A percentile compares a stretch with the other conserved stretches of the same genome.
Evolutionary conservation across 1,140 invertebrate species (phyloP).

Genomic region (Probaryconus sp.): DNA sequence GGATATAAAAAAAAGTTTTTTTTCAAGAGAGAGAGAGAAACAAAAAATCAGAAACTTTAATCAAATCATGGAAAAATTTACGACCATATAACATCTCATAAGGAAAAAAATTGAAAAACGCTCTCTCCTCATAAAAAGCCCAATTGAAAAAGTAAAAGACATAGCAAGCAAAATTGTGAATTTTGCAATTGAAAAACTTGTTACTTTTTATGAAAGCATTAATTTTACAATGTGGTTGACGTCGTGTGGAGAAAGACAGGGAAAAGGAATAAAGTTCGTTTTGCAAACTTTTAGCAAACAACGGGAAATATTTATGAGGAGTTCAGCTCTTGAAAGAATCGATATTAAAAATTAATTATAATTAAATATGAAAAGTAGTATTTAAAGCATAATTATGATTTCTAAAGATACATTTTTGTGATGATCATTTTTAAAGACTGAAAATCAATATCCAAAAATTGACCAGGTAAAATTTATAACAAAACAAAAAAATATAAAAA

Average conservation of each 20-base stretch:
- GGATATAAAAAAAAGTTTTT: no score
- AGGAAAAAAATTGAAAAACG: constrained; percentile 29
- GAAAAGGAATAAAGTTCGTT: no score
- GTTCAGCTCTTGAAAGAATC: background rate
- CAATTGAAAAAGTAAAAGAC: background rate
- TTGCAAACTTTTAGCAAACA: constrained; percentile 6
- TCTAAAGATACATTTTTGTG: no score
- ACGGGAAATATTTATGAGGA: constrained; percentile 13
- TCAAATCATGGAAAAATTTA: constrained; percentile 1
- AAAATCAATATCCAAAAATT: no score
- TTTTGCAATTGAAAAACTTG: constrained; percentile 35
- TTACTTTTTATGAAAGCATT: constrained; percentile 39
- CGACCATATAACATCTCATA: no score
- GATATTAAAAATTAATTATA: background rate
- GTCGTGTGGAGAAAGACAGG: constrained; percentile 2
- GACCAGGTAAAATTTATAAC: no score
- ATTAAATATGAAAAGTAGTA: constrained; percentile 1
- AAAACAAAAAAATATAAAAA: no score
- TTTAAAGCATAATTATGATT: no score
- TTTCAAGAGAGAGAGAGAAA: background rate
- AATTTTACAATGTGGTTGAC: constrained; percentile 12
- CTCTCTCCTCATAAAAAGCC: constrained; percentile 8
- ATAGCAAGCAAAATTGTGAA: constrained; percentile 15
- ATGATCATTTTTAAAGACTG: no score
- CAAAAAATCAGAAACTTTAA: constrained; percentile 5